These are phyloP conservation scores for Apis laboriosa DNA, from an alignment of 1,140 invertebrate genomes.

Conservation along the genomic window DNA sequence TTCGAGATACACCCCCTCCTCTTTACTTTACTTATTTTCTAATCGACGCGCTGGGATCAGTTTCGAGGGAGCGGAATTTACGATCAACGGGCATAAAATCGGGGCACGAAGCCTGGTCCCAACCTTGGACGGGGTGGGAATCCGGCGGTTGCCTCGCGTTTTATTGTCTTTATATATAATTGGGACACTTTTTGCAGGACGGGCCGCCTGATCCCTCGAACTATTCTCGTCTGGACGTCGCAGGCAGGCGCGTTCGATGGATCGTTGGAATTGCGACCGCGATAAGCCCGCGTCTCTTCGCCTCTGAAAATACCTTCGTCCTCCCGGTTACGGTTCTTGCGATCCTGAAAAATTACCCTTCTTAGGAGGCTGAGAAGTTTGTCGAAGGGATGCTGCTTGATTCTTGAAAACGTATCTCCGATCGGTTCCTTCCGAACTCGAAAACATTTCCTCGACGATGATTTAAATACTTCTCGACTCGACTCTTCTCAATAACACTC, in stretches of 20 bases:
- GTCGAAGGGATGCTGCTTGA: too few species aligned
- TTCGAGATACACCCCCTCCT: slow-evolving; percentile 1
- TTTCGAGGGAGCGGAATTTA: slow-evolving; percentile 73
- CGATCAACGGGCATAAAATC: slow-evolving; percentile 77
- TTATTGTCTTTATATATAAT: slow-evolving; percentile 79
- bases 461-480: too few species aligned
- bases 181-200: slow-evolving; percentile 72
- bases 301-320: slow-evolving; percentile 14
- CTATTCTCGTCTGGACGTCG: slow-evolving; percentile 57
- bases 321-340: background rate
- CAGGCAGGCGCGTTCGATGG: slow-evolving; percentile 48
- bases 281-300: slow-evolving; percentile 36
- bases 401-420: too few species aligned
- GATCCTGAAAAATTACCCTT: slow-evolving; percentile 5
- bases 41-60: slow-evolving; percentile 71
- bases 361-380: background rate
- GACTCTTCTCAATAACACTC: too few species aligned
- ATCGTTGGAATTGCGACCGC: slow-evolving; percentile 36
- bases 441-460: too few species aligned
- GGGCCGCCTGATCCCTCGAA: slow-evolving; percentile 53
- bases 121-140: slow-evolving; percentile 63
- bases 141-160: slow-evolving; percentile 62
- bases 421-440: too few species aligned
- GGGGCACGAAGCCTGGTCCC: slow-evolving; percentile 50
- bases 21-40: slow-evolving; percentile 69